These are phyloP conservation scores for Pipistrellus kuhlii DNA, from an alignment of 2,797 vertebrate genomes.

Conservation along the genomic window DNA sequence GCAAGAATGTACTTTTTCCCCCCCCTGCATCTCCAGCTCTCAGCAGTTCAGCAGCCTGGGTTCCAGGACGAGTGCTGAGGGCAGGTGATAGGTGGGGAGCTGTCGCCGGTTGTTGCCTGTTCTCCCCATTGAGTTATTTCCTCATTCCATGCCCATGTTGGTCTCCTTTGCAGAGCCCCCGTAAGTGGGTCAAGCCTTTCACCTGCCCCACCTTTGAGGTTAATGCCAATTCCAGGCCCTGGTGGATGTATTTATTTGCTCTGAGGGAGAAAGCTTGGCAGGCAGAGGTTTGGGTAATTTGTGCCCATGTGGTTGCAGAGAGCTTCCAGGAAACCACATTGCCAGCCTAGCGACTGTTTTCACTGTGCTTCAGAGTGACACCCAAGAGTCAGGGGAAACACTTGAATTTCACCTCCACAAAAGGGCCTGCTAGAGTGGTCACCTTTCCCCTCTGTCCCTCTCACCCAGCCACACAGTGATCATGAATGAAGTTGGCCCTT, in stretches of 20 bases:
- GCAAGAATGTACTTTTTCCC: background rate
- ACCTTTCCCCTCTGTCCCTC: conserved; percentile 1
- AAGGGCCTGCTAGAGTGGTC: background rate
- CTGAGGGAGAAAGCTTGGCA: background rate
- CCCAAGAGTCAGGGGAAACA: background rate
- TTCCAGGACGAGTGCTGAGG: background rate
- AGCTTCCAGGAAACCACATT: conserved; percentile 7
- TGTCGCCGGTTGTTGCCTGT: background rate
- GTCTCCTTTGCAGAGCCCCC: background rate
- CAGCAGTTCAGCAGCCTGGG: background rate
- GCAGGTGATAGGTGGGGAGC: background rate
- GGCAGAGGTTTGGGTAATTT: background rate
- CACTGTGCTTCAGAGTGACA: conserved; percentile 1
- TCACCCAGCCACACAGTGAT: background rate
- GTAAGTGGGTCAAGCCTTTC: background rate
- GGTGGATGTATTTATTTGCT: background rate
- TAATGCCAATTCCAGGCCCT: background rate
- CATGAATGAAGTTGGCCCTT: background rate
- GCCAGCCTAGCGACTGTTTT: background rate
- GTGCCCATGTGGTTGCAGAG: background rate
- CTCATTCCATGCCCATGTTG: background rate
- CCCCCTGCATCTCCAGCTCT: background rate
- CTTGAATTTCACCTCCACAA: conserved; percentile 63
- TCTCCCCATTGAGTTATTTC: background rate
- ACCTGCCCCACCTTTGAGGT: background rate